A percentile compares a stretch with the other conserved stretches of the same genome.
Conservation (phyloP, 2,113 vertebrate genomes). For the Casuarius casuarius region DNA sequence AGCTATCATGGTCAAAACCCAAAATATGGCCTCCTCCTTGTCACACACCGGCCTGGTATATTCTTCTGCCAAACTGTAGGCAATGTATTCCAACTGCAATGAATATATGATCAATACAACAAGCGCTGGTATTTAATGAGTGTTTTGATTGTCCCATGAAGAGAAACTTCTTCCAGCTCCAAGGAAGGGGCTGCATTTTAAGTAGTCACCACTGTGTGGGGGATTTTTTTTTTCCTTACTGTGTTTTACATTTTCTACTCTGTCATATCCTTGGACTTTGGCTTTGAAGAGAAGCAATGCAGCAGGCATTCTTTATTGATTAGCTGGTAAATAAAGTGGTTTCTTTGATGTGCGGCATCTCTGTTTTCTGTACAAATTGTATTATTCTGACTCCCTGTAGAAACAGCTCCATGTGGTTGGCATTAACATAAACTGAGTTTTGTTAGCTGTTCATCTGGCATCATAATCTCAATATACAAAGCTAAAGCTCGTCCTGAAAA, state of each 20-base stretch:
- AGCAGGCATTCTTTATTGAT: slow-evolving; percentile 78
- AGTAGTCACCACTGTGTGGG: slow-evolving; percentile 36
- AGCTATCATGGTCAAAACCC: not conserved
- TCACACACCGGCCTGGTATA: not conserved
- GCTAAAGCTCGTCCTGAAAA: slow-evolving; percentile 61
- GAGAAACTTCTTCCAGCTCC: not conserved
- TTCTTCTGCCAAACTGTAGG: not conserved
- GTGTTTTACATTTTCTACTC: slow-evolving; percentile 73
- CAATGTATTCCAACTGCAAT: not conserved
- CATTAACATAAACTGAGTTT: slow-evolving; percentile 75
- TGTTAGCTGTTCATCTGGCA: slow-evolving; percentile 74
- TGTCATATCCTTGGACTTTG: slow-evolving; percentile 69
- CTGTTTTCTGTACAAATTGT: slow-evolving; percentile 77
- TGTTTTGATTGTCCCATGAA: slow-evolving; percentile 27
- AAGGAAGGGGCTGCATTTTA: slow-evolving; percentile 50
- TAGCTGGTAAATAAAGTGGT: slow-evolving; percentile 79
- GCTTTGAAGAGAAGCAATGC: slow-evolving; percentile 74
- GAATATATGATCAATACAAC: slow-evolving; percentile 17
- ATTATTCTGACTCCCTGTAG: slow-evolving; percentile 75
- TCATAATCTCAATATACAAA: slow-evolving; percentile 58
- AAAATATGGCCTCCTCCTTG: not conserved
- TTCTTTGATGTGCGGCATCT: slow-evolving; percentile 76
- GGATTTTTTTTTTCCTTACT: slow-evolving; percentile 22
- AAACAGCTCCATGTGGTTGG: slow-evolving; percentile 72
- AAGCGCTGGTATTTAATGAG: slow-evolving; percentile 33